A percentile compares a stretch with the other conserved stretches of the same genome.
These are phyloP conservation scores for Synanthedon andrenaeformis DNA, from an alignment of 2,888 invertebrate genomes.

Conservation along the genomic window DNA sequence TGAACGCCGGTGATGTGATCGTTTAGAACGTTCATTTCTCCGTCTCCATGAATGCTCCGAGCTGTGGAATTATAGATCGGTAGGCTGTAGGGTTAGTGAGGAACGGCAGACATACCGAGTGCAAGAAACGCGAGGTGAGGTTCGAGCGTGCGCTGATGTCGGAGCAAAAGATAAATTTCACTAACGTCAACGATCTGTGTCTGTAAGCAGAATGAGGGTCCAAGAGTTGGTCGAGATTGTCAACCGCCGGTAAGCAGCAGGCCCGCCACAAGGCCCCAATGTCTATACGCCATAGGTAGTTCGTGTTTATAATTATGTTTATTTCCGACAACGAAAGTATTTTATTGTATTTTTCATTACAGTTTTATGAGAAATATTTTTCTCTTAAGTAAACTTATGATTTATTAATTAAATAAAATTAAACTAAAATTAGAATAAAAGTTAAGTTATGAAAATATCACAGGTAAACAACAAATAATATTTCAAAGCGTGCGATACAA, in stretches of 20 bases:
- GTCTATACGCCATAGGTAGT: constrained; percentile 39
- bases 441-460: too few relatives aligned
- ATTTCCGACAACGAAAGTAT: background rate
- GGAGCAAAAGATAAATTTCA: constrained; percentile 13
- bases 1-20: constrained; percentile 86
- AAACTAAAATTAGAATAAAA: too few relatives aligned
- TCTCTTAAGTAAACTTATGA: too few relatives aligned
- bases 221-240: constrained; percentile 41
- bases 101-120: constrained; percentile 17
- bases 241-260: constrained; percentile 55
- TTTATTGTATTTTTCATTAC: constrained; percentile 9
- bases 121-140: constrained; percentile 38
- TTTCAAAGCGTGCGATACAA: constrained; percentile 32
- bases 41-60: constrained; percentile 83
- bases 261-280: constrained; percentile 42
- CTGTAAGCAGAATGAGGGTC: constrained; percentile 38
- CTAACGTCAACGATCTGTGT: constrained; percentile 55
- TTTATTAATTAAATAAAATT: too few relatives aligned
- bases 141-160: constrained; percentile 5
- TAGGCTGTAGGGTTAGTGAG: constrained; percentile 64
- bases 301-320: constrained; percentile 28
- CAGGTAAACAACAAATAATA: too few relatives aligned
- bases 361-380: background rate
- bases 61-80: constrained; percentile 75
- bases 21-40: constrained; percentile 86